Evolutionary conservation across 2,797 vertebrate genomes (phyloP), one percentile per base, ranked within the genome.

Genomic region (Poeciliopsis gracilis): DNA sequence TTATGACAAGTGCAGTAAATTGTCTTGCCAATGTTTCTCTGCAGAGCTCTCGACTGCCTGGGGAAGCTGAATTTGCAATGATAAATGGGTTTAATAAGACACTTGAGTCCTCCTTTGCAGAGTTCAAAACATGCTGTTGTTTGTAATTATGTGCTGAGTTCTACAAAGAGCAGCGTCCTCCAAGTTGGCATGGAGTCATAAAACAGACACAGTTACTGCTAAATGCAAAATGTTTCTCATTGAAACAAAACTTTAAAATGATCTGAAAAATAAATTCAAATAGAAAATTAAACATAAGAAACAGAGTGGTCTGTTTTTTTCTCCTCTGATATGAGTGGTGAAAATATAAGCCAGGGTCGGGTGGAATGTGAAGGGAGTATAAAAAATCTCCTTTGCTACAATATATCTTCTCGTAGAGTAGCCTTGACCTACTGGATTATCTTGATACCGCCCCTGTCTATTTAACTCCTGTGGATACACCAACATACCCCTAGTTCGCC

Each of bases 61-160:
- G 53, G 84, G 76, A 84, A 74, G 67, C 63, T 70, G 67, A 76
- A 83, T 77, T 72, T 71, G 20, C 71, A 80, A 45, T 80, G 88
- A 92, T 88, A 89, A 93, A 93, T 87, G 87, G 87, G 83, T 93
- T 93, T 91, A 91, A 93, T 92, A 93, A 93, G 80, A 86, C 67
- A 86, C 51, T 82, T 79, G 79, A 87, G 85, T 85, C 79, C 82
- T 77, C 69, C 74, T 87, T 76, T 75, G 79, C 77, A 72, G 77
- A 88, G 78, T 87, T 90, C 79, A 87, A 80, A 79, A 88, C 38
- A 84, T 80, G 81, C 67, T 87, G 87, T 86, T 82, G 84, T 90
- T 91, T 91, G 86, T 87, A 91, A 92, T 90, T 85, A 90, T 82
- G 75, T 84, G 79, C 78, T 80, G 75, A 71, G 82, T 92, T 78